These are phyloP conservation scores for Dendroctonus valens DNA, from an alignment of 1,140 invertebrate species.

Conservation along the genomic window DNA sequence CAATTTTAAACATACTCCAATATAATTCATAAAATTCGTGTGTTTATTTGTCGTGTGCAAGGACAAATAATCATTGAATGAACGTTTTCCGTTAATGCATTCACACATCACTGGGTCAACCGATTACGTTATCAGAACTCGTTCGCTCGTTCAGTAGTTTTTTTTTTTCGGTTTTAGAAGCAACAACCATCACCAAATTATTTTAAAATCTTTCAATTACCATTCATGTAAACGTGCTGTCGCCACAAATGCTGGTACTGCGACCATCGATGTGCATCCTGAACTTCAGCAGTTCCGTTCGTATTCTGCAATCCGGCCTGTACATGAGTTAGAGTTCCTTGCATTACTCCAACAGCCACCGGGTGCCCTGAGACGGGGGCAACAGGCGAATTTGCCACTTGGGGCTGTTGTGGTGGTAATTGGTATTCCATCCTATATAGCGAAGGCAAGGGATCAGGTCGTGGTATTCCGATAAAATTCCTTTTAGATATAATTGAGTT, in stretches of 20 bases:
- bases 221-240: constrained; percentile 62
- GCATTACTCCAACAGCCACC: constrained; percentile 49
- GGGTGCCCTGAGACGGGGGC: constrained; percentile 43
- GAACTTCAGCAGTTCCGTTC: constrained; percentile 51
- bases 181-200: background rate
- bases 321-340: constrained; percentile 50
- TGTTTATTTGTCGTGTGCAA: background rate
- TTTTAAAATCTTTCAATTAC: constrained; percentile 45
- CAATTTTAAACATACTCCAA: background rate
- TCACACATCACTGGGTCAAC: constrained; percentile 6
- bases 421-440: constrained; percentile 54
- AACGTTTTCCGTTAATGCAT: background rate
- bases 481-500: too few relatives aligned
- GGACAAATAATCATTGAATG: constrained; percentile 3
- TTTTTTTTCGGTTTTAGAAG: too few relatives aligned
- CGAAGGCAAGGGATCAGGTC: background rate
- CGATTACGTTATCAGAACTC: background rate
- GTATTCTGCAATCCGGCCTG: constrained; percentile 52
- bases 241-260: constrained; percentile 61
- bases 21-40: constrained; percentile 1
- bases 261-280: constrained; percentile 55
- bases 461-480: too few relatives aligned
- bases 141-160: too few relatives aligned
- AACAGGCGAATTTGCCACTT: constrained; percentile 39
- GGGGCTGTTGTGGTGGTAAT: constrained; percentile 45